phyloP scores from a whole-genome alignment of 2,797 vertebrate genomes.

The Calcarius lapponicus region DNA sequence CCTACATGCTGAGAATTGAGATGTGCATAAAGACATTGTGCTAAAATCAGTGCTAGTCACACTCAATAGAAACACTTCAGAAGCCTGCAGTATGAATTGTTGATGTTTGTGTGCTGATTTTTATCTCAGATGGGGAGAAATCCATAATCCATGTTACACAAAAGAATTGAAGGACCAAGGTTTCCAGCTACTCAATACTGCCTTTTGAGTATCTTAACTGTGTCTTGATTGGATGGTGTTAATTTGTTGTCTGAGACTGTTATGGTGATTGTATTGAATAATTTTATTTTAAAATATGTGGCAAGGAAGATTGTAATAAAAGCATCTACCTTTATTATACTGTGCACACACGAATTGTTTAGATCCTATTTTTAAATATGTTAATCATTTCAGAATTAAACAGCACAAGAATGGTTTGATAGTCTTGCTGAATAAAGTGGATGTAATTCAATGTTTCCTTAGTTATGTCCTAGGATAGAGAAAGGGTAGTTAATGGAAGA shows the following conservation, averaged over 20 bases:
- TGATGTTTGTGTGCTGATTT: slow-evolving; percentile 49
- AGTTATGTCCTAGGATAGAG: background rate
- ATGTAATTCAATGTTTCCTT: slow-evolving; percentile 32
- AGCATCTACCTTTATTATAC: slow-evolving; percentile 9
- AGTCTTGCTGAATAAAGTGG: slow-evolving; percentile 1
- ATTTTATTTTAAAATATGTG: slow-evolving; percentile 20
- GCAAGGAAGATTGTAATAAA: slow-evolving; percentile 64
- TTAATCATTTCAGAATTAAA: background rate
- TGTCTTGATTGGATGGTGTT: slow-evolving; percentile 49
- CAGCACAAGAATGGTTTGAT: background rate
- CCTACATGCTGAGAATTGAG: background rate
- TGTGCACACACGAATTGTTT: slow-evolving; percentile 18
- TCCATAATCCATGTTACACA: background rate
- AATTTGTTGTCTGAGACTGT: slow-evolving; percentile 36
- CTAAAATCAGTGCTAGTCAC: slow-evolving; percentile 7
- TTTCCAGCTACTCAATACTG: slow-evolving; percentile 43
- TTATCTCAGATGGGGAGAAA: background rate
- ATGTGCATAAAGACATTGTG: background rate
- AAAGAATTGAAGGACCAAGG: background rate
- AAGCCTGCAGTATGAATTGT: background rate
- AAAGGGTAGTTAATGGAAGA: background rate
- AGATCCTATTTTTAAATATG: slow-evolving; percentile 38
- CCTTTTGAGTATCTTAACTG: slow-evolving; percentile 59
- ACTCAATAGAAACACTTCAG: background rate
- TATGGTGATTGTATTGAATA: slow-evolving; percentile 12